Percentiles rank a stretch among this genome's conserved stretches.
These are phyloP conservation scores for Temnothorax ravouxi DNA, from an alignment of 2,888 invertebrate genomes.

Conservation along the genomic window DNA sequence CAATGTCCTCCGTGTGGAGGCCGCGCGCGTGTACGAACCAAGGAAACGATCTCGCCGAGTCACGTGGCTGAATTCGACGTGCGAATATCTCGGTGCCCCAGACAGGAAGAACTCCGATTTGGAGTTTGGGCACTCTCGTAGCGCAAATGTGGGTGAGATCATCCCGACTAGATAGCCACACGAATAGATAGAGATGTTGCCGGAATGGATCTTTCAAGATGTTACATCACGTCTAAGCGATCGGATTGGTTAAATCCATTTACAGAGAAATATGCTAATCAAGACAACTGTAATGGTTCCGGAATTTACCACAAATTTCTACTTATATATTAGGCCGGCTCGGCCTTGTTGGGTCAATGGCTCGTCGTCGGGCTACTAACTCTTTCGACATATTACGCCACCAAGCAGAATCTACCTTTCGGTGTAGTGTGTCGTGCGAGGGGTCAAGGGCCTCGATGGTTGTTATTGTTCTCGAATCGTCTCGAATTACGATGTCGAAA, in stretches of 20 bases:
- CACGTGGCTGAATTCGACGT: slow-evolving; percentile 38
- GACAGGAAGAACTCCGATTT: slow-evolving; percentile 2
- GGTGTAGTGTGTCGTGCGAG: slow-evolving; percentile 51
- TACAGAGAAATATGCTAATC: slow-evolving; percentile 20
- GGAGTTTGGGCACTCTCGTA: not conserved
- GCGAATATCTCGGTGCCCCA: not conserved
- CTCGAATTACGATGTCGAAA: slow-evolving; percentile 63
- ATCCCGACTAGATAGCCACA: not conserved
- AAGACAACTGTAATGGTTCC: slow-evolving; percentile 5
- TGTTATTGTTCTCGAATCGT: slow-evolving; percentile 62
- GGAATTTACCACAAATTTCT: slow-evolving; percentile 24
- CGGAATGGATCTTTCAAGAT: not conserved
- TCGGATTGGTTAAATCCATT: not conserved
- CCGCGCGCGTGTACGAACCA: slow-evolving; percentile 8
- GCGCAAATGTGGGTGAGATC: slow-evolving; percentile 19
- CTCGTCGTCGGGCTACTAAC: slow-evolving; percentile 61
- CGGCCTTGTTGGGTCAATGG: slow-evolving; percentile 84
- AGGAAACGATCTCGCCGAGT: slow-evolving; percentile 33
- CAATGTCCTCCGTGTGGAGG: slow-evolving; percentile 43
- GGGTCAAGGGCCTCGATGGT: slow-evolving; percentile 55
- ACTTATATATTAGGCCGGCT: slow-evolving; percentile 56
- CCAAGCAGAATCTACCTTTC: slow-evolving; percentile 42
- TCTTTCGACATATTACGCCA: slow-evolving; percentile 60
- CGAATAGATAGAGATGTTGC: not conserved
- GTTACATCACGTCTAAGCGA: not conserved